Conservation (phyloP, 1,140 invertebrate genomes). For the Ooceraea biroi region DNA sequence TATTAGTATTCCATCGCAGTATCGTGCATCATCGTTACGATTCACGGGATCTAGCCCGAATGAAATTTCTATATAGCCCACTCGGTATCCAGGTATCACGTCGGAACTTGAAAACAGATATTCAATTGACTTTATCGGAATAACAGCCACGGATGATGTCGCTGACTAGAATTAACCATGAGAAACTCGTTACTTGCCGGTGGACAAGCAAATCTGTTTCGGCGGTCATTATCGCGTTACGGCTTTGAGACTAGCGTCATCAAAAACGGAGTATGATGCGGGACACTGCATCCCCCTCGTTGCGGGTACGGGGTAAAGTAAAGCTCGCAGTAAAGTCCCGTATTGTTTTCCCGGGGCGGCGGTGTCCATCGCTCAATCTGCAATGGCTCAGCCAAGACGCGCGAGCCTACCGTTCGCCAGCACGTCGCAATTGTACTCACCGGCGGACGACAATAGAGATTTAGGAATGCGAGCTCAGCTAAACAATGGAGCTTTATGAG, state of each 20-base stretch:
- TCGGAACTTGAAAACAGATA: constrained; percentile 2
- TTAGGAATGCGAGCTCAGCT: constrained; percentile 81
- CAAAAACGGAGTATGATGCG: constrained; percentile 11
- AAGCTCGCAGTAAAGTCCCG: constrained; percentile 23
- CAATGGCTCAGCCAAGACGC: constrained; percentile 72
- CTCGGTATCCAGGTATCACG: not conserved
- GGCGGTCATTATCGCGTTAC: not conserved
- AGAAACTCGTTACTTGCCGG: no score
- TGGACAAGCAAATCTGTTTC: not conserved
- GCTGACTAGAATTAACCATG: not conserved
- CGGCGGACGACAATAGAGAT: constrained; percentile 79
- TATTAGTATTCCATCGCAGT: constrained; percentile 24
- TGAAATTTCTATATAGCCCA: not conserved
- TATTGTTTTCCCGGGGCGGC: constrained; percentile 63
- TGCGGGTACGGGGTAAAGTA: constrained; percentile 33
- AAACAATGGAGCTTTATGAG: constrained; percentile 84
- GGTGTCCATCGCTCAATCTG: constrained; percentile 72
- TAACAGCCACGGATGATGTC: not conserved
- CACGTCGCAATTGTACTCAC: constrained; percentile 77
- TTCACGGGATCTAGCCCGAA: not conserved
- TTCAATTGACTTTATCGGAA: not conserved
- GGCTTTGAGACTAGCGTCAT: not conserved
- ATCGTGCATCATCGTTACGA: constrained; percentile 43
- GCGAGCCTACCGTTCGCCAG: constrained; percentile 66
- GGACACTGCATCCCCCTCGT: not conserved